A percentile compares a stretch with the other conserved stretches of the same genome.
These are phyloP conservation scores for Dreissena rostriformis DNA, from an alignment of 1,140 invertebrate species.

Conservation along the genomic window DNA sequence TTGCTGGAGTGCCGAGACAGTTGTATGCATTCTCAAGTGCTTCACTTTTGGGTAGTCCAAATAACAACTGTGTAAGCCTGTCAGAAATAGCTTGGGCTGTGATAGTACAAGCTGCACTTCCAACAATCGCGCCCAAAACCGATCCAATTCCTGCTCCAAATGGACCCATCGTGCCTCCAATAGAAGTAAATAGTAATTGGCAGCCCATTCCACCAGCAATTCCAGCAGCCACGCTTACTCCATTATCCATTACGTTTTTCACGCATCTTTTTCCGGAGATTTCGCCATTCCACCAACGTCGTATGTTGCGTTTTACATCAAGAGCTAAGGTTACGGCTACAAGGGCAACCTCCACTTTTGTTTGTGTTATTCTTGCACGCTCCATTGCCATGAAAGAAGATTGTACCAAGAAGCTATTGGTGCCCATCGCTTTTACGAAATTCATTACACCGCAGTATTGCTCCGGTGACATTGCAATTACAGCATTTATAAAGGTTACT, in stretches of 20 bases:
- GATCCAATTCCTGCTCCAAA: not conserved
- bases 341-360: too few species aligned
- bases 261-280: not conserved
- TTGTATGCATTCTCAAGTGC: conserved; percentile 9
- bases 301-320: too few species aligned
- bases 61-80: not conserved
- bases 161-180: not conserved
- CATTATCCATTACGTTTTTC: conserved; percentile 1
- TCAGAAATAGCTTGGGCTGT: not conserved
- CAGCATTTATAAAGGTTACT: too few species aligned
- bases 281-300: not conserved
- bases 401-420: too few species aligned
- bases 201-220: conserved; percentile 1
- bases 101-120: not conserved
- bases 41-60: conserved; percentile 12
- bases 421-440: too few species aligned
- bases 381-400: too few species aligned
- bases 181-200: not conserved
- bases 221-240: not conserved
- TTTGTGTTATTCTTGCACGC: too few species aligned
- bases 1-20: not conserved
- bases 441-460: too few species aligned
- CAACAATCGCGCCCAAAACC: not conserved
- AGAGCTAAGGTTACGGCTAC: too few species aligned
- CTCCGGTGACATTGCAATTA: too few species aligned